phyloP scores from a whole-genome alignment of 2,797 vertebrate genomes.

The Hyperoplus immaculatus region DNA sequence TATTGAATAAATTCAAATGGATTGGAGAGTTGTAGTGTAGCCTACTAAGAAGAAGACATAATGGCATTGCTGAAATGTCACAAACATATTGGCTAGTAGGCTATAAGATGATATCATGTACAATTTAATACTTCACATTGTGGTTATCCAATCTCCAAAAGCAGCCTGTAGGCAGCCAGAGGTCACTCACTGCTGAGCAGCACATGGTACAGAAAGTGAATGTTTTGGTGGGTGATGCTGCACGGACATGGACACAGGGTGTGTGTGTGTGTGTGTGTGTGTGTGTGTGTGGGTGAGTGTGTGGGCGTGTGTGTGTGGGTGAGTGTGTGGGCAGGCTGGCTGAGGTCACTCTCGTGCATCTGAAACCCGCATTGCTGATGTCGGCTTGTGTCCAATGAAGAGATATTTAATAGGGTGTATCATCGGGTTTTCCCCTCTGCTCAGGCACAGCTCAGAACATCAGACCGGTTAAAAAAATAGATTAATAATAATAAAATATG shows the following conservation, averaged over 20 bases:
- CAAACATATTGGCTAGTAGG: background rate
- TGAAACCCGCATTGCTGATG: constrained; percentile 82
- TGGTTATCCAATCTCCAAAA: constrained; percentile 25
- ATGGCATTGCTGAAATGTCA: constrained; percentile 2
- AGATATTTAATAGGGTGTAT: constrained; percentile 73
- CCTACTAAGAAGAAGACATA: background rate
- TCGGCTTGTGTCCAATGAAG: constrained; percentile 74
- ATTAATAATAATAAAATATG: constrained; percentile 18
- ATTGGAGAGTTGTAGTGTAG: constrained; percentile 10
- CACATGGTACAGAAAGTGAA: constrained; percentile 57
- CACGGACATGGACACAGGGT: background rate
- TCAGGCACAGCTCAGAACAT: constrained; percentile 31
- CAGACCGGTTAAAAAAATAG: background rate
- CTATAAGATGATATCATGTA: constrained; percentile 1
- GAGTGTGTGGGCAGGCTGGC: constrained; percentile 50
- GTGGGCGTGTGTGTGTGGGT: constrained; percentile 25
- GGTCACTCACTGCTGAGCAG: constrained; percentile 42
- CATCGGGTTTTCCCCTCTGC: constrained; percentile 64
- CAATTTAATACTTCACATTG: constrained; percentile 9
- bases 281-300: constrained; percentile 23
- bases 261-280: constrained; percentile 26
- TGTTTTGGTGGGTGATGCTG: constrained; percentile 62
- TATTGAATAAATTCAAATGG: constrained; percentile 2
- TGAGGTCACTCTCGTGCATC: constrained; percentile 76
- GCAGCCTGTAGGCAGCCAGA: constrained; percentile 26